phyloP scores from a whole-genome alignment of 2,797 vertebrate genomes.

The Ispidina lecontei region DNA sequence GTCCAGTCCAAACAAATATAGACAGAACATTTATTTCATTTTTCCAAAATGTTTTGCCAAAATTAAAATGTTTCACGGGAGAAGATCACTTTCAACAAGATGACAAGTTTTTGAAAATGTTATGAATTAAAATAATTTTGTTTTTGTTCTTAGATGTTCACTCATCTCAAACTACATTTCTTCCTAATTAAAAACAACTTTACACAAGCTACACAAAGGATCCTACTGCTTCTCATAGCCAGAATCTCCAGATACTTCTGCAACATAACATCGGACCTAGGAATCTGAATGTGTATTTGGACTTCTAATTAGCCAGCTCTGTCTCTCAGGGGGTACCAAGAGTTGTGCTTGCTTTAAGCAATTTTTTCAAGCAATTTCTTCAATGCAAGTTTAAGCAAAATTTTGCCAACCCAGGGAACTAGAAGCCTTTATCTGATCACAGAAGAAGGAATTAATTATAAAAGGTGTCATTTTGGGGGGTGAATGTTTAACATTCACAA shows the following conservation, averaged over 20 bases:
- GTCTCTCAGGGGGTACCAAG: not conserved
- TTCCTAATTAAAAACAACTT: not conserved
- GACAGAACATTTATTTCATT: not conserved
- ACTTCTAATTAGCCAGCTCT: not conserved
- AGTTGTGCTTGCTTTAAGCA: not conserved
- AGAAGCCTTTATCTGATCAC: not conserved
- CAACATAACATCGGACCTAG: not conserved
- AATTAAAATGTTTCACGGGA: not conserved
- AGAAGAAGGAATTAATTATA: not conserved
- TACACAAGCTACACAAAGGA: not conserved
- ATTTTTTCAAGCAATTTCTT: not conserved
- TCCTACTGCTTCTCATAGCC: not conserved
- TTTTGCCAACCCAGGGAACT: not conserved
- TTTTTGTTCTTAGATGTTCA: not conserved
- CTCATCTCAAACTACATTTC: not conserved
- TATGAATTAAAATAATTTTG: not conserved
- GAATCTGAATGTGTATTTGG: not conserved
- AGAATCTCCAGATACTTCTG: not conserved
- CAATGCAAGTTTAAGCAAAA: not conserved
- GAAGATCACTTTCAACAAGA: not conserved
- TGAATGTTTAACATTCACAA: not conserved
- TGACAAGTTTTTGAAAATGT: not conserved
- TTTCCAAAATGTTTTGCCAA: not conserved
- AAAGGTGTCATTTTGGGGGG: not conserved
- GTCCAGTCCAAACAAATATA: rapidly evolving